These are phyloP conservation scores for Takifugu ocellatus DNA, from an alignment of 2,797 vertebrate species.

Conservation along the genomic window DNA sequence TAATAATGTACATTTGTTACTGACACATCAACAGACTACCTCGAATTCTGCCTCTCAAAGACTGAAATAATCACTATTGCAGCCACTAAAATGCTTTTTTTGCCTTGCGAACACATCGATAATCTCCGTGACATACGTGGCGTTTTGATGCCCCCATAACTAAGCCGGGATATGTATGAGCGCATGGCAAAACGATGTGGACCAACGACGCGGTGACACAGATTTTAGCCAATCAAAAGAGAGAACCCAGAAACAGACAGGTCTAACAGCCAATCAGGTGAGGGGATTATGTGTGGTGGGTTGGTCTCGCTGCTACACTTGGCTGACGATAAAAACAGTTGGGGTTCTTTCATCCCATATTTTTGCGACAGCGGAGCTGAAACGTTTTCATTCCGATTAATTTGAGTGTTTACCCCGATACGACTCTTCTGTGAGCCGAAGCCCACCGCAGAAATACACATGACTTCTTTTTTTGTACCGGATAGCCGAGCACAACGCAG, in stretches of 20 bases:
- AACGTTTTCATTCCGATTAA: too few species aligned
- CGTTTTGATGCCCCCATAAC: conserved; percentile 43
- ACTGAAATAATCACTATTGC: too few species aligned
- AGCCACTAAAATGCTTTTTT: too few species aligned
- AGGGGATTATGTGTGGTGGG: conserved; percentile 16
- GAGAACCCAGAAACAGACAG: conserved; percentile 26
- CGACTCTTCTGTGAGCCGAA: too few species aligned
- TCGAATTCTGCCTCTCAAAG: too few species aligned
- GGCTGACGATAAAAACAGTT: conserved; percentile 69
- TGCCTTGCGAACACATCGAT: neutral
- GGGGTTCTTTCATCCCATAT: conserved; percentile 47
- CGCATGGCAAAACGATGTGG: conserved; percentile 56
- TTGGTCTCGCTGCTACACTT: conserved; percentile 32
- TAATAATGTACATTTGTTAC: too few species aligned
- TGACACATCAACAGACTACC: too few species aligned
- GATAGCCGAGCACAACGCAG: too few species aligned
- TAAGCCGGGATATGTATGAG: conserved; percentile 42
- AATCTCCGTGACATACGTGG: conserved; percentile 1
- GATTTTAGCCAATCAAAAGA: conserved; percentile 58
- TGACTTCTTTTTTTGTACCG: too few species aligned
- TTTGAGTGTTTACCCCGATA: too few species aligned
- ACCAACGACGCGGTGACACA: conserved; percentile 18
- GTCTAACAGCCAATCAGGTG: conserved; percentile 48
- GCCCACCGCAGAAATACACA: too few species aligned
- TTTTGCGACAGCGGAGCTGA: conserved; percentile 12